phyloP scores from a whole-genome alignment of 2,113 vertebrate genomes.

The Panthera tigris region DNA sequence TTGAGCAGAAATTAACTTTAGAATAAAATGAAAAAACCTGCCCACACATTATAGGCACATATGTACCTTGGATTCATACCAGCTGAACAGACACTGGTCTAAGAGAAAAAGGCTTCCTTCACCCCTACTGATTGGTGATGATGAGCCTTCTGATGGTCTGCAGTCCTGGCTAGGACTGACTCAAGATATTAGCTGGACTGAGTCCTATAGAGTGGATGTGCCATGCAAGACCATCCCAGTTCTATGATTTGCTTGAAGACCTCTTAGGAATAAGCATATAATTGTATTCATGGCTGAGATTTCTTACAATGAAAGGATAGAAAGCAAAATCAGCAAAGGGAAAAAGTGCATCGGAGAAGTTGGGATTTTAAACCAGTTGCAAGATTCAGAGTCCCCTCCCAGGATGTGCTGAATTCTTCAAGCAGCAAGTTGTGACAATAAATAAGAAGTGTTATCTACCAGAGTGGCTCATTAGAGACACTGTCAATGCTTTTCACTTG shows the following conservation, averaged over 20 bases:
- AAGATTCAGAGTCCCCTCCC: neutral
- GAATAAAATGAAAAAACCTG: neutral
- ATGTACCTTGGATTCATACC: neutral
- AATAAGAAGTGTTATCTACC: neutral
- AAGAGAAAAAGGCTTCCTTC: neutral
- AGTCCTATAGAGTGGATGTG: neutral
- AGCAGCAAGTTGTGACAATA: neutral
- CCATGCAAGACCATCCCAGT: neutral
- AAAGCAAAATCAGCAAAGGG: neutral
- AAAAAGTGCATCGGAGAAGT: neutral
- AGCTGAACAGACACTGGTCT: neutral
- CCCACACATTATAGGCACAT: neutral
- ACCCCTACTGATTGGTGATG: neutral
- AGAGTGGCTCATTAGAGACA: neutral
- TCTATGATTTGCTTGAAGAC: neutral
- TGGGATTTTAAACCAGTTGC: neutral
- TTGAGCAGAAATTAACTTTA: neutral
- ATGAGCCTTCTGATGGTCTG: neutral
- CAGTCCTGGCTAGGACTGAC: neutral
- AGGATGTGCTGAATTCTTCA: neutral
- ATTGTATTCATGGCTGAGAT: neutral
- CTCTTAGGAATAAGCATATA: neutral
- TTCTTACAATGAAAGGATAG: neutral
- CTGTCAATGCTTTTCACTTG: neutral
- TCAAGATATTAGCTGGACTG: neutral